These are phyloP conservation scores for Hippocampus mohnikei DNA, from an alignment of 2,113 vertebrate species.

Conservation along the genomic window DNA sequence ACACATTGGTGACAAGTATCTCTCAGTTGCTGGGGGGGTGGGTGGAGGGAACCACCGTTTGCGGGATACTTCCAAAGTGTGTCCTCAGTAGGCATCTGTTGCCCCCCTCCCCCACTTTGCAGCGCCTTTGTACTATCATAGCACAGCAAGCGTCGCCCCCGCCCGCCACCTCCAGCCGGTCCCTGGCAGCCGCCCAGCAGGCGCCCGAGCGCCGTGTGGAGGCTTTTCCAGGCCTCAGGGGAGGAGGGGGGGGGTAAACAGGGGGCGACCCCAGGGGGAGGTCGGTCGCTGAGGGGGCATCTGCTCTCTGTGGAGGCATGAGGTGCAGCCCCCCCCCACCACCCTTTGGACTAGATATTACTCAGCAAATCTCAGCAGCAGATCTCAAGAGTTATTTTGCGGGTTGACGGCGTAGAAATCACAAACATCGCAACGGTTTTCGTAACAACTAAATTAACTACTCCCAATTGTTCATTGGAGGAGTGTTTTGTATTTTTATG, in stretches of 20 bases:
- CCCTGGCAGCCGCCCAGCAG: constrained; percentile 38
- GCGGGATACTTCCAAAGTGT: constrained; percentile 84
- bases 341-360: not conserved
- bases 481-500: no score
- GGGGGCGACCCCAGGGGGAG: constrained; percentile 8
- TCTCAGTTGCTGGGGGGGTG: not conserved
- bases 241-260: constrained; percentile 15
- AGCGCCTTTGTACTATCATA: not conserved
- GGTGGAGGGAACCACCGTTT: constrained; percentile 28
- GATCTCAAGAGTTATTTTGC: constrained; percentile 15
- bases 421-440: not conserved
- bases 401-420: not conserved
- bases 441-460: no score
- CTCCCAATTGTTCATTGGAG: no score
- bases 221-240: constrained; percentile 52
- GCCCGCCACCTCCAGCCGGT: constrained; percentile 39
- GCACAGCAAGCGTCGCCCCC: constrained; percentile 4
- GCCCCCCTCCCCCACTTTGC: constrained; percentile 66
- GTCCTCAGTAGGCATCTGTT: constrained; percentile 97
- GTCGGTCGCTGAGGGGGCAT: constrained; percentile 51
- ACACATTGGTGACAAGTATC: not conserved
- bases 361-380: not conserved
- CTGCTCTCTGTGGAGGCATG: constrained; percentile 45
- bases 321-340: not conserved
- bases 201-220: constrained; percentile 40